These are phyloP conservation scores for Hipposideros armiger DNA, from an alignment of 2,113 vertebrate genomes.

Conservation along the genomic window DNA sequence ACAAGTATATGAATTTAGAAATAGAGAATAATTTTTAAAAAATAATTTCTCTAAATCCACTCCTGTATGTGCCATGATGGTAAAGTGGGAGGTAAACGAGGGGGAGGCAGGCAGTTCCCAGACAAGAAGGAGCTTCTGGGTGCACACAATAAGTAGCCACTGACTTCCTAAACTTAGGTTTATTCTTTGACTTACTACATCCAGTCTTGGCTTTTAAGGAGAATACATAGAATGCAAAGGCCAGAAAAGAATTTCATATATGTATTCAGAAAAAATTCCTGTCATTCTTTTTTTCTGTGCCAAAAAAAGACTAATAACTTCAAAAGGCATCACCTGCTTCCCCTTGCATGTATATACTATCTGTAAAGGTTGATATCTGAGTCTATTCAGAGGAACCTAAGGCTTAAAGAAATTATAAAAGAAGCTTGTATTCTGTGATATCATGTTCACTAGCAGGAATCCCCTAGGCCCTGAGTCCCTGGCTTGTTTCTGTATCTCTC, in stretches of 20 bases:
- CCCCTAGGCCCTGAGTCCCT: accelerated
- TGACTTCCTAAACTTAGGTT: neutral
- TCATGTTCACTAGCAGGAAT: neutral
- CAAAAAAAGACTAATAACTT: neutral
- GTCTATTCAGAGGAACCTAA: neutral
- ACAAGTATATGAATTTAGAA: neutral
- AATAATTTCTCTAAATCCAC: neutral
- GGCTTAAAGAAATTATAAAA: neutral
- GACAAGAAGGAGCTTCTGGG: neutral
- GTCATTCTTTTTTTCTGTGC: neutral
- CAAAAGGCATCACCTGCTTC: neutral
- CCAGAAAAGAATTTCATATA: neutral
- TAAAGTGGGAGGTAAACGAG: neutral
- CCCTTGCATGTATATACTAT: neutral
- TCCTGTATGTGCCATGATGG: neutral
- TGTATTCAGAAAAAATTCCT: neutral
- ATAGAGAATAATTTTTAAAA: too few species aligned
- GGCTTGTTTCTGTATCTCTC: neutral
- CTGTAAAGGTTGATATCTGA: neutral
- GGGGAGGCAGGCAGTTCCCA: neutral
- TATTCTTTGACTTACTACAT: neutral
- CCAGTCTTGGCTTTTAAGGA: neutral
- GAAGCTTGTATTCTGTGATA: neutral
- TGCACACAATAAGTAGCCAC: neutral
- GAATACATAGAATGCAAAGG: neutral